phyloP scores from a whole-genome alignment of 2,113 vertebrate genomes.

The Pteruthius melanotis region DNA sequence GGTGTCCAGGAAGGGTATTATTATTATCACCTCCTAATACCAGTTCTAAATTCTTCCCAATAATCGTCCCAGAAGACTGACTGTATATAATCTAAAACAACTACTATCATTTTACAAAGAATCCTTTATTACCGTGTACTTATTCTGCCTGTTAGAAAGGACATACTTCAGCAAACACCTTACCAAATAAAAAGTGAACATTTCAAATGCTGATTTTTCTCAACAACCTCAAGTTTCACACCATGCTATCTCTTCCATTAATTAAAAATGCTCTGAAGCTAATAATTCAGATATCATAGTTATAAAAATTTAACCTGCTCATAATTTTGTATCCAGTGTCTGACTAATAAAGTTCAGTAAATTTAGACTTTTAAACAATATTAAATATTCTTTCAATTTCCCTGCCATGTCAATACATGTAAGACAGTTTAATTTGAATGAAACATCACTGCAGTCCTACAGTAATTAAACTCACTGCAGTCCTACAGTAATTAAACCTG shows the following conservation, averaged over 20 bases:
- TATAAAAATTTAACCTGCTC: neutral
- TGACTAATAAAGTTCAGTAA: neutral
- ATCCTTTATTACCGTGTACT: neutral
- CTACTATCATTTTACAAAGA: neutral
- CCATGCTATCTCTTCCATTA: neutral
- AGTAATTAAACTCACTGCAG: neutral
- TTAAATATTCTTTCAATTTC: neutral
- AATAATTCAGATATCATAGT: neutral
- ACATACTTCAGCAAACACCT: neutral
- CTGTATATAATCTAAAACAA: neutral
- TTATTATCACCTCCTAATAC: neutral
- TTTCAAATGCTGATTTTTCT: neutral
- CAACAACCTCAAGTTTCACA: neutral
- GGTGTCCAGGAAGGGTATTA: neutral
- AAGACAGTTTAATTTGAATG: neutral
- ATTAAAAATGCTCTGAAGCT: neutral
- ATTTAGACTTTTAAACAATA: neutral
- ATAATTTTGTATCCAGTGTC: neutral
- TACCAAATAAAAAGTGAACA: neutral
- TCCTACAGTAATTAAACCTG: neutral
- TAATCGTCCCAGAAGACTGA: neutral
- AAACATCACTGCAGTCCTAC: neutral
- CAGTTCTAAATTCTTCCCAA: neutral
- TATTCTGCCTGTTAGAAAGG: neutral
- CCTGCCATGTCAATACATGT: neutral